Conservation (phyloP, 2,888 invertebrate genomes). For the Lepidonotus clava region DNA sequence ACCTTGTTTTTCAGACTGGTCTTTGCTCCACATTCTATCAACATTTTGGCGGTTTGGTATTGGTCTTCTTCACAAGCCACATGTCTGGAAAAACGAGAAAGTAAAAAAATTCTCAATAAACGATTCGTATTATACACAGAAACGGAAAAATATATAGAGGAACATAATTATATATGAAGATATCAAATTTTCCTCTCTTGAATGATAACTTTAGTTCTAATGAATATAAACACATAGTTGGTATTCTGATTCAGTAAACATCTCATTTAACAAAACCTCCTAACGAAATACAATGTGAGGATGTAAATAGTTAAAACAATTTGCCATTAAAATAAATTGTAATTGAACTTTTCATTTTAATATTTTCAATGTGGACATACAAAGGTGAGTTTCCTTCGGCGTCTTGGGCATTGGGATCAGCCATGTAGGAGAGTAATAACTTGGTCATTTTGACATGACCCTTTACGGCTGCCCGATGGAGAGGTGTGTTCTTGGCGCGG, state of each 20-base stretch:
- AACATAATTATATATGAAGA: too few relatives aligned
- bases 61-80: conserved; percentile 79
- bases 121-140: too few relatives aligned
- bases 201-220: too few relatives aligned
- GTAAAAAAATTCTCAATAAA: neutral
- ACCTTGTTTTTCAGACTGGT: conserved; percentile 74
- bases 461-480: conserved; percentile 90
- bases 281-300: neutral
- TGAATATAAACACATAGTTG: too few relatives aligned
- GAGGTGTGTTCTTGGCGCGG: conserved; percentile 81
- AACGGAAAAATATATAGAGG: too few relatives aligned
- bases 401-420: conserved; percentile 84
- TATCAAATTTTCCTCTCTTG: too few relatives aligned
- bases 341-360: neutral
- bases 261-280: neutral
- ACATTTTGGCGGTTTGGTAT: conserved; percentile 71
- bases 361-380: conserved; percentile 81
- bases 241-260: neutral
- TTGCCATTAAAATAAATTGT: neutral
- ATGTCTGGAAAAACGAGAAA: conserved; percentile 78
- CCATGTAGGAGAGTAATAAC: conserved; percentile 84
- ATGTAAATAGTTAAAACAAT: neutral
- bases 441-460: conserved; percentile 87
- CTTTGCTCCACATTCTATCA: conserved; percentile 74
- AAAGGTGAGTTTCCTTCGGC: conserved; percentile 88